Conservation (phyloP, 2,113 vertebrate genomes). For the Casuarius casuarius region DNA sequence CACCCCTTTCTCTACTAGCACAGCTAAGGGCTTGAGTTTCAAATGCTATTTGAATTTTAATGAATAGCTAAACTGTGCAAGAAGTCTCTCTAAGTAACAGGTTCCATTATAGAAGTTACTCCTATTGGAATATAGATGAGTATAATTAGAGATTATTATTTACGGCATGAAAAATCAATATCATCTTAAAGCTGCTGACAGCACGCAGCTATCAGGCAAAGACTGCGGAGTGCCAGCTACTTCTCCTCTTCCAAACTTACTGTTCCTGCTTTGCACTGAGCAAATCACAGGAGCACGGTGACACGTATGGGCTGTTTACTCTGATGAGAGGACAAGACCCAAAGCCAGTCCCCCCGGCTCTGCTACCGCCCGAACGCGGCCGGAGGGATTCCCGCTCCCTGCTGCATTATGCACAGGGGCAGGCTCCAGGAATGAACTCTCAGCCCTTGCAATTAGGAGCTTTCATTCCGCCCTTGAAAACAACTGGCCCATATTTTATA, state of each 20-base stretch:
- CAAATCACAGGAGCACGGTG: neutral
- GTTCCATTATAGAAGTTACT: slow-evolving; percentile 39
- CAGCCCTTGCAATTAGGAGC: slow-evolving; percentile 8
- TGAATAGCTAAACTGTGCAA: slow-evolving; percentile 30
- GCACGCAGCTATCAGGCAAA: slow-evolving; percentile 9
- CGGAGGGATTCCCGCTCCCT: neutral
- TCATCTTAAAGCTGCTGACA: slow-evolving; percentile 42
- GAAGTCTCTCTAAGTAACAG: slow-evolving; percentile 45
- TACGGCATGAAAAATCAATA: slow-evolving; percentile 59
- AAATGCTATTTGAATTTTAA: slow-evolving; percentile 62
- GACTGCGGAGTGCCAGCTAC: neutral
- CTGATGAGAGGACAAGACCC: neutral
- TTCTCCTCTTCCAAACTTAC: neutral
- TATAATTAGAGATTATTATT: slow-evolving; percentile 64
- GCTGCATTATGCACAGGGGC: neutral
- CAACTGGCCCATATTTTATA: neutral
- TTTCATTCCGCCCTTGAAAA: slow-evolving; percentile 25
- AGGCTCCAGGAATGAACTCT: neutral
- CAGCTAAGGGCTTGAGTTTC: slow-evolving; percentile 37
- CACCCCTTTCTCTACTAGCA: neutral
- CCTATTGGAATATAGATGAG: slow-evolving; percentile 53
- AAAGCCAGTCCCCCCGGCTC: neutral
- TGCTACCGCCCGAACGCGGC: neutral
- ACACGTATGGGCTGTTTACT: neutral
- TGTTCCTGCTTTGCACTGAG: neutral